Evolutionary conservation across 2,113 vertebrate genomes (phyloP).

Genomic region (Apistogramma diplotaenia): DNA sequence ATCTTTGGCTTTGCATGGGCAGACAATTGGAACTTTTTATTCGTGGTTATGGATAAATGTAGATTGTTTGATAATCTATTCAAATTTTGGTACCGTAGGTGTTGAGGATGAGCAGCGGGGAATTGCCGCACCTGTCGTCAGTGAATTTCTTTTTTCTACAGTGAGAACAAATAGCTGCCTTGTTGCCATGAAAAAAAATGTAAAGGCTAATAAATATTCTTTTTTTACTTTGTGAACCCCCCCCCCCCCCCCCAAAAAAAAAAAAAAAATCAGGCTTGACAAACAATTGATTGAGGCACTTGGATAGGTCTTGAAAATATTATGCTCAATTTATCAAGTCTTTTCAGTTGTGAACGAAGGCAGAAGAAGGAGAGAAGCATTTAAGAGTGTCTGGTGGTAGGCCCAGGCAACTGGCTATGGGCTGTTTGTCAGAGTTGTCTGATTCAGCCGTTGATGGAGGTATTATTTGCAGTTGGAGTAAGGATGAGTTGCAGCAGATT

Average conservation of each 20-base stretch:
- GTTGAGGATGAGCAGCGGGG: background rate
- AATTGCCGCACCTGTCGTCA: background rate
- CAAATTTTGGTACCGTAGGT: background rate
- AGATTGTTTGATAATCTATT: background rate
- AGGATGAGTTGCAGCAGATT: constrained; percentile 56
- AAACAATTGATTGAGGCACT: constrained; percentile 5
- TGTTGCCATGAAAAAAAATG: background rate
- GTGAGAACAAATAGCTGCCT: background rate
- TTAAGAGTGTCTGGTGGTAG: constrained; percentile 26
- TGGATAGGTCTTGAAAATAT: constrained; percentile 36
- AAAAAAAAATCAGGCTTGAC: too few relatives aligned
- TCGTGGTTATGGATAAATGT: background rate
- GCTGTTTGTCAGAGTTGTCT: constrained; percentile 49
- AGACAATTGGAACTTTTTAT: background rate
- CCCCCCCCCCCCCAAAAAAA: background rate
- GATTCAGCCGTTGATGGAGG: constrained; percentile 51
- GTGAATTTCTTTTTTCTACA: background rate
- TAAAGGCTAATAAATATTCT: constrained; percentile 1
- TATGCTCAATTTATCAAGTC: constrained; percentile 31
- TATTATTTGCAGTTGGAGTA: constrained; percentile 59
- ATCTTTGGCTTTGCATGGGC: background rate
- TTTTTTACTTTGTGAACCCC: background rate
- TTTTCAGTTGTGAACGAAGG: constrained; percentile 21
- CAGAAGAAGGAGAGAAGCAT: constrained; percentile 9
- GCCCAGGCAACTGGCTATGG: constrained; percentile 40